Percentiles rank a stretch among this genome's conserved stretches.
Conservation (phyloP, 2,888 invertebrate species). For the Subacronicta megacephala region DNA sequence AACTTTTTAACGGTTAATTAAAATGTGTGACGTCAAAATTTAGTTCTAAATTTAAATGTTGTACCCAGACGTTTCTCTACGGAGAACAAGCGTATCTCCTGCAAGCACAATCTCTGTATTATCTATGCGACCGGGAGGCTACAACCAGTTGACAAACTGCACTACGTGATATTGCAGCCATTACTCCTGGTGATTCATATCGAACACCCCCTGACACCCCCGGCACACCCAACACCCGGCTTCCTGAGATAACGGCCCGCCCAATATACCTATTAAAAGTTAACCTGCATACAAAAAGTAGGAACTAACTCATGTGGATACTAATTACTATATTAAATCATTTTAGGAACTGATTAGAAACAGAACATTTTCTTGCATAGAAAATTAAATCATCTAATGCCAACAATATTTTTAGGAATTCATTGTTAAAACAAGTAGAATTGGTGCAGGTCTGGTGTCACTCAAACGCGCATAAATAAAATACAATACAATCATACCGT, state of each 20-base stretch:
- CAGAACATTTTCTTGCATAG: not conserved
- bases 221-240: constrained; percentile 61
- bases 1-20: constrained; percentile 9
- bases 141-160: constrained; percentile 89
- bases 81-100: constrained; percentile 72
- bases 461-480: constrained; percentile 11
- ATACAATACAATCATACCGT: constrained; percentile 2
- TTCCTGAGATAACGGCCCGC: constrained; percentile 53
- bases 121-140: constrained; percentile 86
- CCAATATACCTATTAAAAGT: constrained; percentile 60
- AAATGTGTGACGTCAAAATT: constrained; percentile 51
- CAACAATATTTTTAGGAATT: not conserved
- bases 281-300: constrained; percentile 51
- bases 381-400: not conserved
- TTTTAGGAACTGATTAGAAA: constrained; percentile 6
- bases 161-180: constrained; percentile 89
- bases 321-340: constrained; percentile 43
- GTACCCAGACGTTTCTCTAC: constrained; percentile 55
- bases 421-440: not conserved
- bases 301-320: constrained; percentile 17
- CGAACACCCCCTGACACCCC: constrained; percentile 73
- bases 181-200: constrained; percentile 89
- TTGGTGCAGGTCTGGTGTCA: constrained; percentile 6
- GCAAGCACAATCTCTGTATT: constrained; percentile 80
- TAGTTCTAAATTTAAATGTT: not conserved